Percentiles rank a stretch among this genome's conserved stretches.
Evolutionary conservation across 2,113 vertebrate species (phyloP).

Genomic region (Pteropus alecto): DNA sequence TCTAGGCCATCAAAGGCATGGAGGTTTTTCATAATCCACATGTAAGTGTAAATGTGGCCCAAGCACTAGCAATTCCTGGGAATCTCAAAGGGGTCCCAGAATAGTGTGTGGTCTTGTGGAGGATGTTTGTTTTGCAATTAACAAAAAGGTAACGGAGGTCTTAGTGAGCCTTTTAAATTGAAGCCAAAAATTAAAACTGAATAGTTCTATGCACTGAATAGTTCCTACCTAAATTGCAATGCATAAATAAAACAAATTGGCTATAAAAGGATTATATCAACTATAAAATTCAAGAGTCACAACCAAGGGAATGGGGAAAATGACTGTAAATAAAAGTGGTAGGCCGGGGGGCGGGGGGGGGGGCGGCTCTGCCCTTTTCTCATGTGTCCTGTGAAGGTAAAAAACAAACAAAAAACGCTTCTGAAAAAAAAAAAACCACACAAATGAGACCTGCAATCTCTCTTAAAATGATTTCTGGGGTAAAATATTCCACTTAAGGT

Average conservation of each 20-base stretch:
- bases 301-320: neutral
- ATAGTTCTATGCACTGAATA: neutral
- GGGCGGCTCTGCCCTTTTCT: neutral
- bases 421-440: conserved; percentile 6
- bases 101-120: neutral
- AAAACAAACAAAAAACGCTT: neutral
- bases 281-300: neutral
- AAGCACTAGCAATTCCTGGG: neutral
- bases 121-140: conserved; percentile 24
- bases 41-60: neutral
- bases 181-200: neutral
- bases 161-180: neutral
- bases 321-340: neutral
- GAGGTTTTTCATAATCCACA: neutral
- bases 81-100: neutral
- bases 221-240: neutral
- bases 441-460: neutral
- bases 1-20: neutral
- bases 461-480: neutral
- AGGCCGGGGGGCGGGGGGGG: no score
- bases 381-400: neutral
- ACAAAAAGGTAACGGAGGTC: neutral
- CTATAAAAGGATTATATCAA: neutral
- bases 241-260: neutral
- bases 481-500: neutral